Percentiles rank a stretch among this genome's conserved stretches.
phyloP scores from a whole-genome alignment of 1,140 invertebrate genomes.

The Macrosteles quadrilineatus region DNA sequence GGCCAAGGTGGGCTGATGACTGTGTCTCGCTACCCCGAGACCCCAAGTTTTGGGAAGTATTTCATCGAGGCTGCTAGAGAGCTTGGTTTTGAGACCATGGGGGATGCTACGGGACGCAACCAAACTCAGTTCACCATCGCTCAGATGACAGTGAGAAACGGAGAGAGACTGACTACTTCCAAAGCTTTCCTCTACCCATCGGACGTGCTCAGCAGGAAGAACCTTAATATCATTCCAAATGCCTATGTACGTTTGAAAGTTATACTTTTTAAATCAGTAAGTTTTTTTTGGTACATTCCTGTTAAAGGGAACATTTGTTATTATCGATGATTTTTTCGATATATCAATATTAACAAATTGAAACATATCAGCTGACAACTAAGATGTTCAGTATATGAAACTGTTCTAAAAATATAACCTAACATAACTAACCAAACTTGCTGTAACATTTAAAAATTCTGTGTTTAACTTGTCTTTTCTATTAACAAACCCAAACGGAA shows the following conservation, averaged over 20 bases:
- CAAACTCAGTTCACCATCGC: constrained; percentile 53
- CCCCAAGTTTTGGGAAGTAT: constrained; percentile 76
- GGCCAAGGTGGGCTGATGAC: constrained; percentile 60
- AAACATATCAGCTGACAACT: too few relatives aligned
- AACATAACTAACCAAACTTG: too few relatives aligned
- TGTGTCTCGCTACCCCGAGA: constrained; percentile 69
- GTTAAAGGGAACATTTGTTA: too few relatives aligned
- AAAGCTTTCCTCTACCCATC: constrained; percentile 60
- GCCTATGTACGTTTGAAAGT: background rate
- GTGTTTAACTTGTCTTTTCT: too few relatives aligned
- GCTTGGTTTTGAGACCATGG: constrained; percentile 84
- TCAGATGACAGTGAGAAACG: constrained; percentile 46
- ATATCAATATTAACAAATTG: too few relatives aligned
- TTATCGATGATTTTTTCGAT: too few relatives aligned
- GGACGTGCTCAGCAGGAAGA: constrained; percentile 54
- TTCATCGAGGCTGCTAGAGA: constrained; percentile 90
- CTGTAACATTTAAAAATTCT: too few relatives aligned
- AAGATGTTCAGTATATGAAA: too few relatives aligned
- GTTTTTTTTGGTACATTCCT: background rate
- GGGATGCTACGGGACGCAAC: constrained; percentile 77
- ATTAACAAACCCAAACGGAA: too few relatives aligned
- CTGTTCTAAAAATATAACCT: too few relatives aligned
- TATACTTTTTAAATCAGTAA: background rate
- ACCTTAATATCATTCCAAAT: constrained; percentile 61
- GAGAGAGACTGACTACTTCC: constrained; percentile 29